phyloP scores from a whole-genome alignment of 2,113 vertebrate genomes.

The Riparia riparia region DNA sequence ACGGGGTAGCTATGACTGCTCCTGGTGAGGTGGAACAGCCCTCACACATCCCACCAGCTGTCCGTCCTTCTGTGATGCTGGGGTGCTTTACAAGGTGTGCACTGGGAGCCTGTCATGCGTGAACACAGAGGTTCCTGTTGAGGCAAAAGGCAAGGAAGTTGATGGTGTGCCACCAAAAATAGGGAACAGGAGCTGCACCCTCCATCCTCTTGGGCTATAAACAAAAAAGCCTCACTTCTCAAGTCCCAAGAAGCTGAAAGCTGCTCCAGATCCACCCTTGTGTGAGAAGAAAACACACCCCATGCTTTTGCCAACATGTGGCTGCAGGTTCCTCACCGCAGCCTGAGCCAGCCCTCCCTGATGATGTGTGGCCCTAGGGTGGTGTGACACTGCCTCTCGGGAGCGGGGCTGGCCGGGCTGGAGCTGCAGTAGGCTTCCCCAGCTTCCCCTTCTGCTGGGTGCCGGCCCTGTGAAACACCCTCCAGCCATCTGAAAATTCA shows the following conservation, averaged over 20 bases:
- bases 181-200: neutral
- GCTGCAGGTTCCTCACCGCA: neutral
- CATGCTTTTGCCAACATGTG: constrained; percentile 1
- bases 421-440: neutral
- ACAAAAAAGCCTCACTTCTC: neutral
- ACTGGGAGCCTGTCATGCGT: neutral
- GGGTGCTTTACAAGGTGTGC: neutral
- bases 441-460: neutral
- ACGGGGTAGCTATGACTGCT: neutral
- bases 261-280: constrained; percentile 16
- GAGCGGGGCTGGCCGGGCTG: accelerated
- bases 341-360: neutral
- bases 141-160: neutral
- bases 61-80: neutral
- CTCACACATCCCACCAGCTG: neutral
- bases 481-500: neutral
- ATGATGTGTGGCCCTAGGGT: neutral
- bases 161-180: neutral
- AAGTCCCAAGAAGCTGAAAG: neutral
- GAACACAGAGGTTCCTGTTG: neutral
- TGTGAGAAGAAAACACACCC: neutral
- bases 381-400: neutral
- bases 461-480: neutral
- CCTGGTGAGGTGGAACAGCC: neutral
- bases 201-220: neutral